Evolutionary conservation across 1,140 invertebrate species (phyloP), one percentile per base, ranked within the genome.

Genomic region (Cherax destructor): DNA sequence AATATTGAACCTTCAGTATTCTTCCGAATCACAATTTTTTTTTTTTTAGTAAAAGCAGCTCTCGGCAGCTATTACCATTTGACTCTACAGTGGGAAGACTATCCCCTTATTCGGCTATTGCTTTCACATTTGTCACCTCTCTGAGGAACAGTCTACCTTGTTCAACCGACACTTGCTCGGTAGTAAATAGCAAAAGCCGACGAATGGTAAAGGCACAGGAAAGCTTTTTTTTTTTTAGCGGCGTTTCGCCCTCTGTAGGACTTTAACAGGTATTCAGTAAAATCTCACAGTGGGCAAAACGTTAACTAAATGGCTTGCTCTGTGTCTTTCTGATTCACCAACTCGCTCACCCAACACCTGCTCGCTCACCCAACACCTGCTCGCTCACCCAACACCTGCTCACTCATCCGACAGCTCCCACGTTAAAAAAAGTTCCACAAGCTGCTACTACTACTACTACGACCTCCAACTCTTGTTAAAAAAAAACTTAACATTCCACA

Each of bases 81-180:
- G 69, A 24, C 69, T 74, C 69, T 74, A 74, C 24, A 30, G 69
- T 74, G 69, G 69, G 69, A 21, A 30, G 30, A 74, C n/a, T 74
- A 74, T 74, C 69, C 69, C 52, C 0, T 24, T 74, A 74, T 30
- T 21, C n/a, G 69, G 69, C 69, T 74, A 74, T 74, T 74, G 69
- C 69, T 74, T 74, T 74, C 69, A 74, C 69, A 74, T 74, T 74
- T 74, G 69, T 74, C 30, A n/a, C 30, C 24, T 74, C 69, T 74
- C 24, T 30, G n/a, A 74, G 69, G n/a, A 74, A 74, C 69, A 74
- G 69, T 11, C 69, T 30, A n/a, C 69, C 69, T 24, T n/a, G 69
- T 74, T 30, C 69, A 74, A 30, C 69, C 69, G 69, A 74, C 69
- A 74, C 30, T 41, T 41, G 2, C 30, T 41, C 30, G 30, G 30